These are phyloP conservation scores for Drosophila pseudoananassae DNA, from an alignment of 1,140 invertebrate species.

Conservation along the genomic window DNA sequence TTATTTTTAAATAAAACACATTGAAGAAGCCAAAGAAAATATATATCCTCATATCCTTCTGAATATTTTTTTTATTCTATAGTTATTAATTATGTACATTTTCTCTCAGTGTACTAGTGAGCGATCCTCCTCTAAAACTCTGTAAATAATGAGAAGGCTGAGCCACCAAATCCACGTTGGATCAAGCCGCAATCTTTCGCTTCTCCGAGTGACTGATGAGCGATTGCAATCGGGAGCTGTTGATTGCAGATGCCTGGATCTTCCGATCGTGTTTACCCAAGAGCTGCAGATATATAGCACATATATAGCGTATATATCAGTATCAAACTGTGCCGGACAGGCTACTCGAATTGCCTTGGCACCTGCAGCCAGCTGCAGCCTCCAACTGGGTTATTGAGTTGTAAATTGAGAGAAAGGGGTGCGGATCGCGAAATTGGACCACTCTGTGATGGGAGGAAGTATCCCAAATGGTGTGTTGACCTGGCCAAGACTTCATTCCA, in stretches of 20 bases:
- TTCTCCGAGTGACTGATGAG: constrained; percentile 42
- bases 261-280: constrained; percentile 15
- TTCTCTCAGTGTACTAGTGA: not conserved
- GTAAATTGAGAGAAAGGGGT: constrained; percentile 39
- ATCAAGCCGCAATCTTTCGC: constrained; percentile 15
- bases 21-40: too few species aligned
- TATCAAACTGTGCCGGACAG: constrained; percentile 42
- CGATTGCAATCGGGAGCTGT: constrained; percentile 47
- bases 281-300: not conserved
- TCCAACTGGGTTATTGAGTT: constrained; percentile 26
- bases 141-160: constrained; percentile 35
- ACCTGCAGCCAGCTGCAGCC: constrained; percentile 22
- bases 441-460: constrained; percentile 13
- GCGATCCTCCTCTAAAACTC: not conserved
- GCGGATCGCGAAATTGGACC: constrained; percentile 11
- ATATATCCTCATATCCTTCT: too few species aligned
- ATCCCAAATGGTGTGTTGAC: constrained; percentile 1
- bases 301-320: constrained; percentile 31
- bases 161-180: constrained; percentile 30
- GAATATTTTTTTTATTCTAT: too few species aligned
- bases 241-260: constrained; percentile 46
- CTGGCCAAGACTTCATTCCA: not conserved
- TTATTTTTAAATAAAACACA: not conserved
- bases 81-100: not conserved
- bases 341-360: constrained; percentile 29